phyloP scores from a whole-genome alignment of 1,140 invertebrate genomes.

The Drosophila nigromelanica region DNA sequence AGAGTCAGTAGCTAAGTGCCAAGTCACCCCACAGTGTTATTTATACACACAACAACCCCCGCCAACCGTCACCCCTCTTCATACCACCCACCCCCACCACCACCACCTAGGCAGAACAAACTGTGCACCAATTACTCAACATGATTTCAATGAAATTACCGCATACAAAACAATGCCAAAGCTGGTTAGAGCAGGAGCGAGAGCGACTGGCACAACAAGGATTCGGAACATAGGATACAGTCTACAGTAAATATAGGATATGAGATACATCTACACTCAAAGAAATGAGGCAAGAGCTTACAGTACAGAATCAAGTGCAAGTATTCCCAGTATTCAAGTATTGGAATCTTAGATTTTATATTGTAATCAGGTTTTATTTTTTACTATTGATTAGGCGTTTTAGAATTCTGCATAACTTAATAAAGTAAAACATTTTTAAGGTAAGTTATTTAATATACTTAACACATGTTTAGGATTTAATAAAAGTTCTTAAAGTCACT shows the following conservation, averaged over 20 bases:
- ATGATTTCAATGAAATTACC: constrained; percentile 84
- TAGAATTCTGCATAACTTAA: no score
- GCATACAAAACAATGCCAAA: constrained; percentile 48
- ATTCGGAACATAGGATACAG: constrained; percentile 13
- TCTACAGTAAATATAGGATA: constrained; percentile 15
- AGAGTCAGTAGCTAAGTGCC: constrained; percentile 9
- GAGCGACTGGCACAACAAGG: constrained; percentile 1
- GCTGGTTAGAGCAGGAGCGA: constrained; percentile 20
- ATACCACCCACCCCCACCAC: background rate
- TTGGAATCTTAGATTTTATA: no score
- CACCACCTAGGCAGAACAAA: constrained; percentile 4
- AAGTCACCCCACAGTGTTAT: constrained; percentile 68
- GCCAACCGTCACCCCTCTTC: background rate
- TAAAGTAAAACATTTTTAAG: no score
- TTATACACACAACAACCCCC: constrained; percentile 64
- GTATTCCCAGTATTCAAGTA: no score
- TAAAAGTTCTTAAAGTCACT: no score
- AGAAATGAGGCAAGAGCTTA: background rate
- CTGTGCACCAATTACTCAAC: constrained; percentile 82
- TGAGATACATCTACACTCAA: constrained; percentile 23
- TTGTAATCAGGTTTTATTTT: no score
- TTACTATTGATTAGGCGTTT: no score
- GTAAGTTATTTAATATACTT: no score
- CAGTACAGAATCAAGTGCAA: no score
- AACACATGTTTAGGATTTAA: no score